A percentile compares a stretch with the other conserved stretches of the same genome.
Evolutionary conservation across 2,113 vertebrate species (phyloP).

Genomic region (Pachyramphus minor): DNA sequence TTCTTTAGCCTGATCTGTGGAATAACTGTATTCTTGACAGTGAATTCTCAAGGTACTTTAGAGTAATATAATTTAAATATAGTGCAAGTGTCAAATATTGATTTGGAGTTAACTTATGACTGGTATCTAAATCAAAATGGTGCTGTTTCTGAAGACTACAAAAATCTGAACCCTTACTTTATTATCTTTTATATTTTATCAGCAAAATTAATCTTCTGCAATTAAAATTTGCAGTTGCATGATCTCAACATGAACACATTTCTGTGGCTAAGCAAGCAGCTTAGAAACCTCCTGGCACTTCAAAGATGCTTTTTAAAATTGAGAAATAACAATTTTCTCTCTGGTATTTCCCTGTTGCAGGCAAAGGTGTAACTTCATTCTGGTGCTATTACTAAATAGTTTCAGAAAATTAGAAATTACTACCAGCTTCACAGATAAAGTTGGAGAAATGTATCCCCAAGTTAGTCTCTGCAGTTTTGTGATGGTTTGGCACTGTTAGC

Average conservation of each 20-base stretch:
- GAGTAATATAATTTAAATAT: conserved; percentile 63
- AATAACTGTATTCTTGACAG: neutral
- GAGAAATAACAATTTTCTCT: neutral
- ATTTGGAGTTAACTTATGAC: conserved; percentile 60
- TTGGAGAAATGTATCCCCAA: neutral
- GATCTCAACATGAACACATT: neutral
- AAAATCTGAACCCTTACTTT: conserved; percentile 35
- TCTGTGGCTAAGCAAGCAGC: neutral
- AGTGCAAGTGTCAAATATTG: conserved; percentile 54
- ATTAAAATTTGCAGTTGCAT: neutral
- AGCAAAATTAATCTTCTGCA: conserved; percentile 53
- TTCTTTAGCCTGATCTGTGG: neutral
- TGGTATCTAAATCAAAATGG: conserved; percentile 45
- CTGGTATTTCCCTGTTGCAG: neutral
- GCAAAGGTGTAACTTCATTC: neutral
- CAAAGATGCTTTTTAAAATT: neutral
- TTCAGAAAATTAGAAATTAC: neutral
- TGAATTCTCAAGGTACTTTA: conserved; percentile 49
- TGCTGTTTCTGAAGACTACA: conserved; percentile 37
- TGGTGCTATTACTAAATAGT: neutral
- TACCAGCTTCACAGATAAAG: neutral
- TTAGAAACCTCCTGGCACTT: neutral
- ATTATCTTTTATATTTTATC: conserved; percentile 55
- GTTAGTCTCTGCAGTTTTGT: neutral
- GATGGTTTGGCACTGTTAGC: neutral